A percentile compares a stretch with the other conserved stretches of the same genome.
These are phyloP conservation scores for Busseola fusca DNA, from an alignment of 2,888 invertebrate species.

Conservation along the genomic window DNA sequence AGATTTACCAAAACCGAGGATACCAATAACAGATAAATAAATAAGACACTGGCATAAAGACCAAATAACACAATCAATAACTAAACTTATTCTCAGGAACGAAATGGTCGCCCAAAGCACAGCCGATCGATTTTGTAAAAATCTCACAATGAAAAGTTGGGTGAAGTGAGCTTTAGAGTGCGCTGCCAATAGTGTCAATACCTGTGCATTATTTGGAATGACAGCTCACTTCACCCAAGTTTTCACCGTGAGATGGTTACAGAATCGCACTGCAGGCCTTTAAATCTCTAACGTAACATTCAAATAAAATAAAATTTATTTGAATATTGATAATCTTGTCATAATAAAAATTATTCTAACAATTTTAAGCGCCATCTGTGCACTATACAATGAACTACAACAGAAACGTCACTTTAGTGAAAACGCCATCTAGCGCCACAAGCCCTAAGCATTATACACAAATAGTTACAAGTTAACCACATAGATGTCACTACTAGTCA, in stretches of 20 bases:
- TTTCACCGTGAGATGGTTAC: too few relatives aligned
- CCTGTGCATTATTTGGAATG: too few relatives aligned
- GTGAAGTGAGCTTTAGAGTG: too few relatives aligned
- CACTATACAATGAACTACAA: neutral
- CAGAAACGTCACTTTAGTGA: rapidly evolving
- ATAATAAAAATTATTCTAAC: neutral
- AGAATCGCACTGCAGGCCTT: too few relatives aligned
- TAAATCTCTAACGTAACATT: neutral
- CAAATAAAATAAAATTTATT: neutral
- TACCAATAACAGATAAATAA: neutral
- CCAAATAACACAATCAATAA: neutral
- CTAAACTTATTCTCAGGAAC: neutral
- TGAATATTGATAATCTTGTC: too few relatives aligned
- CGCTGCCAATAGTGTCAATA: too few relatives aligned
- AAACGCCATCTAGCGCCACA: slow-evolving; percentile 22
- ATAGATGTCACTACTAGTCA: slow-evolving; percentile 68
- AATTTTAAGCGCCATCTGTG: slow-evolving; percentile 49
- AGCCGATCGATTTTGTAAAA: too few relatives aligned
- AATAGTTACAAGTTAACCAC: rapidly evolving
- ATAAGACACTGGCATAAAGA: neutral
- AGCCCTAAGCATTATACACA: neutral
- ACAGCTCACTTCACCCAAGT: too few relatives aligned
- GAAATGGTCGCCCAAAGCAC: neutral
- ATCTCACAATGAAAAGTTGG: too few relatives aligned
- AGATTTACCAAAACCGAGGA: neutral